Conservation (phyloP, 2,113 vertebrate genomes). For the Chloebia gouldiae region DNA sequence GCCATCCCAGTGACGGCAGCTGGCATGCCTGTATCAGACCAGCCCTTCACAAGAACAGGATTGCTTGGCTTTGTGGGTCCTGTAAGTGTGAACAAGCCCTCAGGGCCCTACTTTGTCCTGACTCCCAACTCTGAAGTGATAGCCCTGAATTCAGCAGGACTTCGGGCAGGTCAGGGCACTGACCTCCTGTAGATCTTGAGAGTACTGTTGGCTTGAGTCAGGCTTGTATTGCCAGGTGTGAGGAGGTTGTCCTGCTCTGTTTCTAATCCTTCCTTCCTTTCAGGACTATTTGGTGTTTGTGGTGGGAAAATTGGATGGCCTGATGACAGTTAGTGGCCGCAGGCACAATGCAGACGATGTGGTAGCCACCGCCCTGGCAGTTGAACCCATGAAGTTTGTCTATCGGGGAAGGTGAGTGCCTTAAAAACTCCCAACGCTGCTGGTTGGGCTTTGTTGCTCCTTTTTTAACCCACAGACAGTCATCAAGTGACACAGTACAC, state of each 20-base stretch:
- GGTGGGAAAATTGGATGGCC: slow-evolving; percentile 90
- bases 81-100: slow-evolving; percentile 71
- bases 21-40: slow-evolving; percentile 80
- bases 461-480: background rate
- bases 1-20: slow-evolving; percentile 80
- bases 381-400: slow-evolving; percentile 97
- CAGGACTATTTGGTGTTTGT: slow-evolving; percentile 91
- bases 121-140: background rate
- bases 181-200: background rate
- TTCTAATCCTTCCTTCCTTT: slow-evolving; percentile 10
- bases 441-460: background rate
- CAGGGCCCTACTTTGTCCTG: background rate
- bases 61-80: slow-evolving; percentile 92
- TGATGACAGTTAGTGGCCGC: slow-evolving; percentile 89
- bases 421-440: background rate
- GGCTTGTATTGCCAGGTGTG: background rate
- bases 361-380: slow-evolving; percentile 89
- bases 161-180: background rate
- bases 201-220: background rate
- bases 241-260: background rate
- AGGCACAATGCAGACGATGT: slow-evolving; percentile 92
- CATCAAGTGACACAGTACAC: background rate
- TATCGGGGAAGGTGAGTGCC: slow-evolving; percentile 90
- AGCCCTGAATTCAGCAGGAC: background rate
- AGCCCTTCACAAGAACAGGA: slow-evolving; percentile 88